These are phyloP conservation scores for Heterohyrax brucei DNA, from an alignment of 2,797 vertebrate species.

Conservation along the genomic window DNA sequence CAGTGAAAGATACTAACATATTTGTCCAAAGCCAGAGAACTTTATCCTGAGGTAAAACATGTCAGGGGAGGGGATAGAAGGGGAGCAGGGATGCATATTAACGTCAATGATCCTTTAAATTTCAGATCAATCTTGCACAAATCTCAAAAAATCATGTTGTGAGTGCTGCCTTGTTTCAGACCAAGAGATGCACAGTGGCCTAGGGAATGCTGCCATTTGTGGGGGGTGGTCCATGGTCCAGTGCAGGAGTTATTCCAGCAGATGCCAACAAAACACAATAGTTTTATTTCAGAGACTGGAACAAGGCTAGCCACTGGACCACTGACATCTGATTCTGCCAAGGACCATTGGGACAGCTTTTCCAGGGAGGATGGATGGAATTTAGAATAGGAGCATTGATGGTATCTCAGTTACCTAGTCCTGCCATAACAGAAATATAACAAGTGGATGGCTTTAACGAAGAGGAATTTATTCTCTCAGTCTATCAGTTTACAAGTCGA, in stretches of 20 bases:
- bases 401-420: too few relatives aligned
- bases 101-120: neutral
- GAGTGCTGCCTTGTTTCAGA: neutral
- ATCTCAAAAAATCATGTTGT: neutral
- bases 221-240: neutral
- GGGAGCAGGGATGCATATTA: neutral
- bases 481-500: too few relatives aligned
- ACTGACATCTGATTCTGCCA: neutral
- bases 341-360: neutral
- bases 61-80: too few relatives aligned
- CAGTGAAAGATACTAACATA: neutral
- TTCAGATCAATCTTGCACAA: neutral
- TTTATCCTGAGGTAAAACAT: neutral
- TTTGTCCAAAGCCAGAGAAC: neutral
- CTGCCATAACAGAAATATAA: too few relatives aligned
- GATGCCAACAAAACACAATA: neutral
- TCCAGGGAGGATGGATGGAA: neutral
- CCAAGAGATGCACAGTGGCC: neutral
- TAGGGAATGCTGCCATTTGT: fast-evolving
- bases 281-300: neutral
- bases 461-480: too few relatives aligned
- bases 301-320: fast-evolving
- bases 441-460: too few relatives aligned
- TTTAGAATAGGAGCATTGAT: neutral
- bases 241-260: fast-evolving